Evolutionary conservation across 2,888 invertebrate genomes (phyloP).

Genomic region (Torymus texanus): DNA sequence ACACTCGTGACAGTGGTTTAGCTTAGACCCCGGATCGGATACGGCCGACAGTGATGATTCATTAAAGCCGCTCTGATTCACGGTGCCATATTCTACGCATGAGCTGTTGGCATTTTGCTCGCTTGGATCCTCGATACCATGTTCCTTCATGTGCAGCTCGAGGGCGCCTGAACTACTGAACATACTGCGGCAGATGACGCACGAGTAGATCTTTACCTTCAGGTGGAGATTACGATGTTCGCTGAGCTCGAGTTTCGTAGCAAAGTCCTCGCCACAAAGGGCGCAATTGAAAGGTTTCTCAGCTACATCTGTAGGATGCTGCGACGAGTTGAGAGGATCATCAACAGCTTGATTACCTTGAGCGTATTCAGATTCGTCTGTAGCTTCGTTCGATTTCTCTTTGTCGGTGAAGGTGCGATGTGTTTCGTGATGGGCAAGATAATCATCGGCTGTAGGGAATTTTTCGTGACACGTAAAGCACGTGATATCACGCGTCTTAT

Average conservation of each 20-base stretch:
- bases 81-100: constrained; percentile 60
- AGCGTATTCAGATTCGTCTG: background rate
- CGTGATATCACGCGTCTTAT: constrained; percentile 70
- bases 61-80: constrained; percentile 42
- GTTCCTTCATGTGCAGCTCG: constrained; percentile 72
- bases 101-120: constrained; percentile 64
- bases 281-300: constrained; percentile 75
- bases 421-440: constrained; percentile 74
- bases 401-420: constrained; percentile 58
- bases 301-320: constrained; percentile 19
- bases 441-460: constrained; percentile 76
- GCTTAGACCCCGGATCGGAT: constrained; percentile 61
- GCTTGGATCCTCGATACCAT: constrained; percentile 65
- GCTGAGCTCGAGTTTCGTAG: constrained; percentile 79
- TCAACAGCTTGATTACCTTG: background rate
- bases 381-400: background rate
- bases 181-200: constrained; percentile 78
- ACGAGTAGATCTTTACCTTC: constrained; percentile 81
- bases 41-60: constrained; percentile 53
- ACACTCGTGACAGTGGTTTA: constrained; percentile 78
- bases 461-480: constrained; percentile 77
- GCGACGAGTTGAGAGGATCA: background rate
- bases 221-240: constrained; percentile 83
- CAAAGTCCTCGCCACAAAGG: constrained; percentile 81
- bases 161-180: constrained; percentile 79